Percentiles rank a stretch among this genome's conserved stretches.
phyloP scores from a whole-genome alignment of 1,140 invertebrate genomes.

The Mycetomoellerius zeteki region DNA sequence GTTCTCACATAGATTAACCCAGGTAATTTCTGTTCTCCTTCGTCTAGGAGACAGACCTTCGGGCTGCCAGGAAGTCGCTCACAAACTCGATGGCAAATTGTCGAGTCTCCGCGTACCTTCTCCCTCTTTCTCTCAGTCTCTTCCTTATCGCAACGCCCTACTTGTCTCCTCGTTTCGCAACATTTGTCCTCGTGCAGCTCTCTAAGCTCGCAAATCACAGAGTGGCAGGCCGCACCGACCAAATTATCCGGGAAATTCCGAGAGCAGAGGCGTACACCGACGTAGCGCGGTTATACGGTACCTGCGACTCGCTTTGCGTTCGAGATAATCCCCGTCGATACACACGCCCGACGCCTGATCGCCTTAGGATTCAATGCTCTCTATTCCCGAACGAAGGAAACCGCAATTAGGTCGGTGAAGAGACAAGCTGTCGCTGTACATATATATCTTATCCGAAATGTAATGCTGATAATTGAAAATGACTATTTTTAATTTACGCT shows the following conservation, averaged over 20 bases:
- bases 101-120: conserved; percentile 64
- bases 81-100: conserved; percentile 79
- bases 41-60: conserved; percentile 73
- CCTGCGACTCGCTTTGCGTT: conserved; percentile 37
- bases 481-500: background rate
- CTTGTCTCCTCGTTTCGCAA: conserved; percentile 25
- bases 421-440: background rate
- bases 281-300: conserved; percentile 40
- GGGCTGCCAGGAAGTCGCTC: conserved; percentile 77
- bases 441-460: background rate
- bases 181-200: conserved; percentile 54
- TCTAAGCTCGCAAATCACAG: conserved; percentile 78
- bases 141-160: conserved; percentile 6
- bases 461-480: background rate
- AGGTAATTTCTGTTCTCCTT: conserved; percentile 74
- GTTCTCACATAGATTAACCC: conserved; percentile 83
- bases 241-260: conserved; percentile 80
- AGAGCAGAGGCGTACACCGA: conserved; percentile 41
- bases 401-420: conserved; percentile 25
- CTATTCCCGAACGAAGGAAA: conserved; percentile 15
- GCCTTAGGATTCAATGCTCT: conserved; percentile 58
- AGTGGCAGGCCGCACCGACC: conserved; percentile 63
- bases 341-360: conserved; percentile 56
- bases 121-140: background rate
- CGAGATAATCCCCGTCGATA: conserved; percentile 67